These are phyloP conservation scores for Zophobas atratus DNA, from an alignment of 1,140 invertebrate species.

Conservation along the genomic window DNA sequence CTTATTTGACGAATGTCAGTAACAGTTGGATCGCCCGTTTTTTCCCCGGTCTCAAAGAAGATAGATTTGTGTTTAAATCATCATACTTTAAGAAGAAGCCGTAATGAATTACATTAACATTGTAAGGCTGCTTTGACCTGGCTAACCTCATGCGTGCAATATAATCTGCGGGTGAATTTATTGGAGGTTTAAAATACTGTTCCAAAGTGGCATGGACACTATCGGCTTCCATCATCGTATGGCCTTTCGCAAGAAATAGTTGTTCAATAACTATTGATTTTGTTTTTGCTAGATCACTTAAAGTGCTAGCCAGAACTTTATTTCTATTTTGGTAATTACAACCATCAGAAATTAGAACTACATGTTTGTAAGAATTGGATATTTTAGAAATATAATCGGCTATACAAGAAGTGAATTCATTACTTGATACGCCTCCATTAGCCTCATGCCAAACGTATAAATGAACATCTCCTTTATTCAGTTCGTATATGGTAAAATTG, in stretches of 20 bases:
- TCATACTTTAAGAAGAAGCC: conserved; percentile 21
- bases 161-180: conserved; percentile 60
- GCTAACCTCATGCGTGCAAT: conserved; percentile 47
- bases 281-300: conserved; percentile 42
- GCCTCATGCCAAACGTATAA: conserved; percentile 64
- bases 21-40: background rate
- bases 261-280: conserved; percentile 50
- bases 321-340: conserved; percentile 52
- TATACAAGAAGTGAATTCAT: conserved; percentile 26
- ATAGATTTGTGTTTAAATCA: background rate
- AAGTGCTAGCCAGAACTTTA: conserved; percentile 47
- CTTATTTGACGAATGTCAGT: background rate
- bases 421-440: conserved; percentile 58
- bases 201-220: conserved; percentile 63
- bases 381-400: conserved; percentile 33
- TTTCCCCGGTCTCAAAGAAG: background rate
- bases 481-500: conserved; percentile 66
- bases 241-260: conserved; percentile 60
- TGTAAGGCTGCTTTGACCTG: conserved; percentile 54
- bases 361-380: conserved; percentile 1
- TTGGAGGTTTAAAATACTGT: conserved; percentile 51
- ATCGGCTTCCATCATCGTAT: conserved; percentile 66
- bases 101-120: conserved; percentile 12
- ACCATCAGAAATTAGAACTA: conserved; percentile 49
- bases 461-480: conserved; percentile 55